phyloP scores from a whole-genome alignment of 1,140 invertebrate genomes.

The Neomicropteryx cornuta region DNA sequence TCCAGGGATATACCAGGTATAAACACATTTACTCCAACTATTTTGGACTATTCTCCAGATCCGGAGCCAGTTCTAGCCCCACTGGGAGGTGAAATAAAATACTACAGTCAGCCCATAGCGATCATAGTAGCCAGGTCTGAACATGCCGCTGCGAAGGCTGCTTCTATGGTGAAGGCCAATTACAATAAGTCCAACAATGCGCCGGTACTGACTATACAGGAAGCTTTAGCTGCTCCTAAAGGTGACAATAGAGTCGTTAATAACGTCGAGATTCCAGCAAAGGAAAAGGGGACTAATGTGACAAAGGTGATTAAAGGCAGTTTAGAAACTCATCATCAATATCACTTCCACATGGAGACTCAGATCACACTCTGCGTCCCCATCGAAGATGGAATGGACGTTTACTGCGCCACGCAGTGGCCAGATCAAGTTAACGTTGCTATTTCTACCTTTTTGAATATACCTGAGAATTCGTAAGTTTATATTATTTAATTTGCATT shows the following conservation, averaged over 20 bases:
- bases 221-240: slow-evolving; percentile 20
- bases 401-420: slow-evolving; percentile 53
- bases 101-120: slow-evolving; percentile 63
- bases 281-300: slow-evolving; percentile 27
- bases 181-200: slow-evolving; percentile 36
- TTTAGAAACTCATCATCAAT: slow-evolving; percentile 28
- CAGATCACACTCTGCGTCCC: slow-evolving; percentile 50
- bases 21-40: slow-evolving; percentile 35
- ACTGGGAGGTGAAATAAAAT: slow-evolving; percentile 39
- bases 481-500: slow-evolving; percentile 1
- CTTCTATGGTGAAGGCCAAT: slow-evolving; percentile 53
- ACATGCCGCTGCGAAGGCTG: slow-evolving; percentile 47
- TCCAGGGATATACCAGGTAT: slow-evolving; percentile 60
- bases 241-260: slow-evolving; percentile 21
- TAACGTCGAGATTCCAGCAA: slow-evolving; percentile 21
- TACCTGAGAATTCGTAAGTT: slow-evolving; percentile 29
- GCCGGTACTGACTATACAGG: slow-evolving; percentile 28
- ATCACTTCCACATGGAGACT: slow-evolving; percentile 43
- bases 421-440: slow-evolving; percentile 51
- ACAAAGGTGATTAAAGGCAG: slow-evolving; percentile 25
- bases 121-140: slow-evolving; percentile 56
- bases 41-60: too few species aligned
- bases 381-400: slow-evolving; percentile 46
- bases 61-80: too few species aligned
- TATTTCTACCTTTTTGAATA: slow-evolving; percentile 43